phyloP scores from a whole-genome alignment of 2,113 vertebrate genomes.

The Seriola dumerili region DNA sequence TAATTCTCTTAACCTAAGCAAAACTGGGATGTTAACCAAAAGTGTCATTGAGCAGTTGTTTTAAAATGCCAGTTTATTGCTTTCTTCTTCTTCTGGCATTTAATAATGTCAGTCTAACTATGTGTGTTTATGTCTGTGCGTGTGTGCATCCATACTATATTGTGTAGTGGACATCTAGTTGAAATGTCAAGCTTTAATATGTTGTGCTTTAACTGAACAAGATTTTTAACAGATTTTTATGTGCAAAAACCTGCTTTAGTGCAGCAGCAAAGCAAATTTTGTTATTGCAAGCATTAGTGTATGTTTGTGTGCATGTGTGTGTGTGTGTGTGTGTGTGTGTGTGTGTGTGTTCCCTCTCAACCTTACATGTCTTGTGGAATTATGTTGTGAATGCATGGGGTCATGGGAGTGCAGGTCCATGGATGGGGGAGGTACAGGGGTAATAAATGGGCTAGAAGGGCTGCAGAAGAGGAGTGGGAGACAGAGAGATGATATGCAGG shows the following conservation, averaged over 20 bases:
- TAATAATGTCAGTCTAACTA: constrained; percentile 50
- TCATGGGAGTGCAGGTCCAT: constrained; percentile 24
- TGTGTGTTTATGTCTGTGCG: background rate
- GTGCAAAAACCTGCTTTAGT: constrained; percentile 1
- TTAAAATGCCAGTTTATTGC: constrained; percentile 58
- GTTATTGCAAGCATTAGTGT: background rate
- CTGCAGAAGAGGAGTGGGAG: constrained; percentile 5
- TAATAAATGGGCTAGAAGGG: constrained; percentile 49
- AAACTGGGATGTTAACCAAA: constrained; percentile 34
- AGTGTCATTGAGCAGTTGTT: constrained; percentile 9
- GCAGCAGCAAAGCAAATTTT: background rate
- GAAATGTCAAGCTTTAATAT: constrained; percentile 46
- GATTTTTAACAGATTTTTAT: constrained; percentile 23
- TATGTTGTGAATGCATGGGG: constrained; percentile 7
- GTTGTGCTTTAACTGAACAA: constrained; percentile 8
- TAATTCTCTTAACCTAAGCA: constrained; percentile 32
- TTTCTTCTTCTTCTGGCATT: constrained; percentile 52
- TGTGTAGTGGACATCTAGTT: constrained; percentile 23
- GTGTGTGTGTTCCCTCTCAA: background rate
- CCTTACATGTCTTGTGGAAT: constrained; percentile 1
- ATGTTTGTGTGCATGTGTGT: background rate
- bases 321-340: background rate
- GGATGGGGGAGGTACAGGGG: constrained; percentile 7
- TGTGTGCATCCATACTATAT: constrained; percentile 2
- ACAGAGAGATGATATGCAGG: background rate